A percentile compares a stretch with the other conserved stretches of the same genome.
Evolutionary conservation across 2,888 invertebrate genomes (phyloP).

Genomic region (Zaprionus bogoriensis): DNA sequence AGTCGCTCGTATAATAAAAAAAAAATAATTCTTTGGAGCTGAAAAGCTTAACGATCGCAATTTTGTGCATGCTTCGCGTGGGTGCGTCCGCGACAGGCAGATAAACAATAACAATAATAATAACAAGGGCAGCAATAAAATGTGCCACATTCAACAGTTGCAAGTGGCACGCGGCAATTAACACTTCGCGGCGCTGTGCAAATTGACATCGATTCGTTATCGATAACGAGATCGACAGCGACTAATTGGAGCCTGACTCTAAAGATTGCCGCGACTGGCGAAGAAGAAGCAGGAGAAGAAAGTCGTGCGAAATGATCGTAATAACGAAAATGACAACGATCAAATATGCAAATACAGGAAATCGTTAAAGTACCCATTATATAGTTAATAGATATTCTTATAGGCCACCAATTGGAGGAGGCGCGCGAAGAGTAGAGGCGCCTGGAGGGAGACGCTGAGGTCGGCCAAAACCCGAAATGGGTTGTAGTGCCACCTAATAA

Average conservation of each 20-base stretch:
- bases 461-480: no score
- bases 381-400: background rate
- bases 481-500: no score
- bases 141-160: slow-evolving; percentile 21
- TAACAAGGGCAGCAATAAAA: slow-evolving; percentile 4
- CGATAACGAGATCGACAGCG: slow-evolving; percentile 31
- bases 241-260: slow-evolving; percentile 13
- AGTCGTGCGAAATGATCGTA: slow-evolving; percentile 20
- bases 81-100: slow-evolving; percentile 10
- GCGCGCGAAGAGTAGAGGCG: no score
- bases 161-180: slow-evolving; percentile 36
- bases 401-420: background rate
- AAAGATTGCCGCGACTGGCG: background rate
- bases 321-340: slow-evolving; percentile 7
- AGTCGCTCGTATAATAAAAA: no score
- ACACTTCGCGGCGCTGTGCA: slow-evolving; percentile 13
- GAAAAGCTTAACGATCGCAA: background rate
- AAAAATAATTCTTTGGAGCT: background rate
- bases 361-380: background rate
- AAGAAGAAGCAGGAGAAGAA: slow-evolving; percentile 16
- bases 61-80: slow-evolving; percentile 1
- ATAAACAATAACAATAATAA: background rate
- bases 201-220: slow-evolving; percentile 47
- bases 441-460: no score
- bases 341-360: background rate